A percentile compares a stretch with the other conserved stretches of the same genome.
Conservation (phyloP, 1,140 invertebrate species). For the Harlomillsia oculata region DNA sequence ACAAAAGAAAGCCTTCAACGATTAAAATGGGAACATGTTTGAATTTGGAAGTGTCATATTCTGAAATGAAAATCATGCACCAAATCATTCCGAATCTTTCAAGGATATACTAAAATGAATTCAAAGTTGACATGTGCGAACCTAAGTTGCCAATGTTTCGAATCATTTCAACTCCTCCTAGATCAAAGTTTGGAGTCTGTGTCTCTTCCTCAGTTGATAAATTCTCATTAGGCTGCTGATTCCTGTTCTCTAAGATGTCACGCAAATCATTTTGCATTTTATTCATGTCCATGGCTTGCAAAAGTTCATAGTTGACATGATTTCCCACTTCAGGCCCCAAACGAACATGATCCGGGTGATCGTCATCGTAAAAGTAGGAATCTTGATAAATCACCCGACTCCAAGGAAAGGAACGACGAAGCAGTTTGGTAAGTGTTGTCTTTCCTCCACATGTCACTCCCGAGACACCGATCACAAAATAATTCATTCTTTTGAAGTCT, state of each 20-base stretch:
- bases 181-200: conserved; percentile 23
- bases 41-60: conserved; percentile 29
- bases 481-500: too few species aligned
- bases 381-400: conserved; percentile 28
- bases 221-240: not conserved
- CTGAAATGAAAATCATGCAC: conserved; percentile 9
- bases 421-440: conserved; percentile 27
- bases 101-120: not conserved
- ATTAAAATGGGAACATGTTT: conserved; percentile 26
- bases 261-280: conserved; percentile 28
- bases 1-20: conserved; percentile 28
- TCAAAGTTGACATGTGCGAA: not conserved
- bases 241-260: not conserved
- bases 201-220: not conserved
- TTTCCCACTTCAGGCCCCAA: conserved; percentile 20
- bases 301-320: conserved; percentile 28
- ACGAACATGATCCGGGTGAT: conserved; percentile 15
- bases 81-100: not conserved
- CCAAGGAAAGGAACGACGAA: conserved; percentile 29
- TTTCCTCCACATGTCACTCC: conserved; percentile 27
- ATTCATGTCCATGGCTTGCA: conserved; percentile 16
- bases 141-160: conserved; percentile 14
- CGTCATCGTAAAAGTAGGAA: conserved; percentile 23
- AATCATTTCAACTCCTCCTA: conserved; percentile 7
- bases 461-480: conserved; percentile 31